Base-by-base conservation (phyloP, 1,140 invertebrate genomes). In the Piezodorus guildinii region DNA sequence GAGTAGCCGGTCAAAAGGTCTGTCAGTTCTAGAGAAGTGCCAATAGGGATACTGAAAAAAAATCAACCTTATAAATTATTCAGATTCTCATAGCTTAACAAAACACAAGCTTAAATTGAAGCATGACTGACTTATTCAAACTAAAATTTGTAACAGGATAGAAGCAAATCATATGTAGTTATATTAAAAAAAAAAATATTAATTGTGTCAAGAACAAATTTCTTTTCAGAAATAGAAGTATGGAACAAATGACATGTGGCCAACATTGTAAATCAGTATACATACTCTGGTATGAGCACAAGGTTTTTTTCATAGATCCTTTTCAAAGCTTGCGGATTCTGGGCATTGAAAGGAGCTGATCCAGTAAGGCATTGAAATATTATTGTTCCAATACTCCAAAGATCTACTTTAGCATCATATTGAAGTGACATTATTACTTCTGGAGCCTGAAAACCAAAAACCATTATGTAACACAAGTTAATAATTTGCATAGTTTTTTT, bases 351-450 rank as follows among this genome's bases (percentile, higher is more conserved):
- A 46, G 97, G 96, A 56, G 96, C 96, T 76, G 95, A 96, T 51
- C 96, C 96, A 58, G 94, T 98, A 65, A 99, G 80, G 80, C 96
- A 99, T 75, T 99, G 96, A 78, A 94, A 99, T 46, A 99, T 90
- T 69, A 99, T 99, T 9, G 96, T 99, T 58, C 97, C 97, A 67
- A 99, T 81, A 67, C 94, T 97, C 96, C 96, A 99, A 63, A 99
- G 79, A 78, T 99, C 96, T 49, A 96, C 97, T 79, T 99, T 99
- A 16, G 94, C 94, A 78, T 97, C 93, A 75, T 99, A 99, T 73
- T 98, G 92, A 58, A 96, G 77, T 2, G 95, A 98, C 96, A 99
- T 98, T 69, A 99, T 98, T 43, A 99, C 96, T 83, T 99, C 96
- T 1, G 96, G 95, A 34, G 95, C 95, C 88, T 91, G 74, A 4